Evolutionary conservation across 2,888 invertebrate species (phyloP).

Genomic region (Argynnis bischoffii): DNA sequence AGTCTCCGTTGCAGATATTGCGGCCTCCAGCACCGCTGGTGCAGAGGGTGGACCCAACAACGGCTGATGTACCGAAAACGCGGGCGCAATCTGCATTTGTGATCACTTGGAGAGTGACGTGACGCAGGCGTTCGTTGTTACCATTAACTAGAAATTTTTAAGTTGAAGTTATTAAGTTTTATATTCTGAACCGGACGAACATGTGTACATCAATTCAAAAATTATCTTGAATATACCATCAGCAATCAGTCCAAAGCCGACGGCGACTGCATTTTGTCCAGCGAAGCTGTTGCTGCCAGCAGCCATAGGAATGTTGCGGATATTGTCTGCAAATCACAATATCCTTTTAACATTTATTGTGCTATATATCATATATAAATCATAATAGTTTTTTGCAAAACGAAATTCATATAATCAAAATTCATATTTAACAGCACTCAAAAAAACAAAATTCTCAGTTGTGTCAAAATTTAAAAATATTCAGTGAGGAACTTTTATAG

Average conservation of each 20-base stretch:
- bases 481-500: not conserved
- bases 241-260: conserved; percentile 50
- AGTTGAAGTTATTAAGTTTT: not conserved
- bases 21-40: conserved; percentile 53
- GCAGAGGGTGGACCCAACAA: conserved; percentile 55
- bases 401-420: no score
- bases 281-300: conserved; percentile 41
- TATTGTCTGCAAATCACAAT: not conserved
- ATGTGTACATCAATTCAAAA: no score
- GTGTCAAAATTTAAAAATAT: not conserved
- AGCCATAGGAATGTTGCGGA: conserved; percentile 41
- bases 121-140: conserved; percentile 58
- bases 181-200: not conserved
- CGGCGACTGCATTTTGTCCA: conserved; percentile 42
- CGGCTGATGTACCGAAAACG: conserved; percentile 48
- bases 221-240: conserved; percentile 32
- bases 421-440: not conserved
- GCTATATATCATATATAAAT: not conserved
- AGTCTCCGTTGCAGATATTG: conserved; percentile 67
- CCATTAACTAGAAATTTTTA: conserved; percentile 43
- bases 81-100: conserved; percentile 56
- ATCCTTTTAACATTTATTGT: no score
- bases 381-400: not conserved
- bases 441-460: not conserved
- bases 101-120: conserved; percentile 66